phyloP scores from a whole-genome alignment of 2,888 invertebrate genomes.

The Caradrina clavipalpis region DNA sequence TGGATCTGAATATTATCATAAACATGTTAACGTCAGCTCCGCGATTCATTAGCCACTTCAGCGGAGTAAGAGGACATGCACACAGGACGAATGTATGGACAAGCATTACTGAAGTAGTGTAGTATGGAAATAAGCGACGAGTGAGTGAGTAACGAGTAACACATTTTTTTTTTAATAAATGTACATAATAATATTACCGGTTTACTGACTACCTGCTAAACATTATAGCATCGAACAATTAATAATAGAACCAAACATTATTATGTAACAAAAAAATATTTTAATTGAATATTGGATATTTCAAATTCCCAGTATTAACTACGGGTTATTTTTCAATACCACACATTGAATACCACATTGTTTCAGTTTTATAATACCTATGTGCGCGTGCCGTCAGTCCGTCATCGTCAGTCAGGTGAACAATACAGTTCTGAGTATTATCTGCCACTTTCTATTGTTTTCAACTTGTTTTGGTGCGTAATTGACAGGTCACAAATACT shows the following conservation, averaged over 20 bases:
- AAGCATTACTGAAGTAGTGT: too few relatives aligned
- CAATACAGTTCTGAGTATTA: conserved; percentile 32
- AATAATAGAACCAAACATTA: too few relatives aligned
- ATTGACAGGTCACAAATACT: conserved; percentile 25
- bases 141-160: too few relatives aligned
- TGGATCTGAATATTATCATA: conserved; percentile 60
- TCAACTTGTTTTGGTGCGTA: conserved; percentile 16
- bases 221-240: too few relatives aligned
- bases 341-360: conserved; percentile 27
- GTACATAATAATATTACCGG: too few relatives aligned
- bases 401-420: conserved; percentile 18
- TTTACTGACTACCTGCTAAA: too few relatives aligned
- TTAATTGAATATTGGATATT: not conserved
- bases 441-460: conserved; percentile 45
- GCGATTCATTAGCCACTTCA: conserved; percentile 61
- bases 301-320: not conserved
- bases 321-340: not conserved
- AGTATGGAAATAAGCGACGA: too few relatives aligned
- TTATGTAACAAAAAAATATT: too few relatives aligned
- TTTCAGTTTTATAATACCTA: conserved; percentile 47
- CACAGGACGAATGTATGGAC: not conserved
- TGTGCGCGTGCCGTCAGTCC: conserved; percentile 27
- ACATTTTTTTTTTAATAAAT: too few relatives aligned
- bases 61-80: conserved; percentile 17
- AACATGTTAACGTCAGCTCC: conserved; percentile 58